These are phyloP conservation scores for Gastrophryne carolinensis DNA, from an alignment of 2,797 vertebrate species.

Conservation along the genomic window DNA sequence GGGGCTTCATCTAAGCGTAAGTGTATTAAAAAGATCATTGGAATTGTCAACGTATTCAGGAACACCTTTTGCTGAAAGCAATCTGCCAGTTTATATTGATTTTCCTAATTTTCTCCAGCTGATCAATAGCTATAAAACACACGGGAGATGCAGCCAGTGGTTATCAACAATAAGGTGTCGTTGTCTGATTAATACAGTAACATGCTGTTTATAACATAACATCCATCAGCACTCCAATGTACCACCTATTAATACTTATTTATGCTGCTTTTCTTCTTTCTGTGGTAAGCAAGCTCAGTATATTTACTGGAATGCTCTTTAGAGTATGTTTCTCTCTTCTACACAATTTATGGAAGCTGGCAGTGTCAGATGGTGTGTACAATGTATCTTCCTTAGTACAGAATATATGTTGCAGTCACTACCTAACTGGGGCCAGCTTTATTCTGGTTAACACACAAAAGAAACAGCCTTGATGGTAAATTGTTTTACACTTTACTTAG, in stretches of 20 bases:
- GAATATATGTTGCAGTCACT: neutral
- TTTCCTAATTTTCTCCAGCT: constrained; percentile 11
- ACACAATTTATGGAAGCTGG: neutral
- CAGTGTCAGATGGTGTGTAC: neutral
- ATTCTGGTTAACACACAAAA: neutral
- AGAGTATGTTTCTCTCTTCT: neutral
- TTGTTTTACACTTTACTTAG: too few relatives aligned
- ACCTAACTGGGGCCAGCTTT: constrained; percentile 3
- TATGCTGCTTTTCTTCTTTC: neutral
- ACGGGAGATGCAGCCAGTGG: neutral
- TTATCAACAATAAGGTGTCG: neutral
- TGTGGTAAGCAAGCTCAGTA: neutral
- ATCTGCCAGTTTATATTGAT: constrained; percentile 25
- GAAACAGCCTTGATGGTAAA: too few relatives aligned
- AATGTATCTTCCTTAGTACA: neutral
- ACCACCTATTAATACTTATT: constrained; percentile 25
- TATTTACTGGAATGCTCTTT: neutral
- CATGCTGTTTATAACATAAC: neutral
- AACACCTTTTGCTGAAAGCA: neutral
- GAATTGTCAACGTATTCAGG: too few relatives aligned
- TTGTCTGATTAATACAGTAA: constrained; percentile 21
- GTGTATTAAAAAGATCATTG: too few relatives aligned
- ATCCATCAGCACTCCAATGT: constrained; percentile 11
- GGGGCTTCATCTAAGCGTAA: too few relatives aligned
- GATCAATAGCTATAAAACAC: constrained; percentile 36